These are phyloP conservation scores for Diogma glabrata DNA, from an alignment of 2,888 invertebrate species.

Conservation along the genomic window DNA sequence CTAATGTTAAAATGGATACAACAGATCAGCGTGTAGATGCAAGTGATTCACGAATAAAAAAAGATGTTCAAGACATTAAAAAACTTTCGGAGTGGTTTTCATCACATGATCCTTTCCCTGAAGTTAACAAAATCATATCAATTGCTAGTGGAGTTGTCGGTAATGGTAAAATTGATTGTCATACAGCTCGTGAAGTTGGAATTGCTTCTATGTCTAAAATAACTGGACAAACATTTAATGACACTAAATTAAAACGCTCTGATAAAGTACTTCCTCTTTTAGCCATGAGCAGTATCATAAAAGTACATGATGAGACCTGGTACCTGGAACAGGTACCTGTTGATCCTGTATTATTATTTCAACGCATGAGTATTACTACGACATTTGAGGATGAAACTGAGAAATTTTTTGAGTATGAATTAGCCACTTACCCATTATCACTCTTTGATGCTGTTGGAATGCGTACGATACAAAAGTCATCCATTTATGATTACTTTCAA, in stretches of 20 bases:
- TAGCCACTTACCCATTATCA: too few relatives aligned
- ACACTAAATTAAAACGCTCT: slow-evolving; percentile 27
- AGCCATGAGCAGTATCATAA: slow-evolving; percentile 23
- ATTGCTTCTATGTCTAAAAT: slow-evolving; percentile 24
- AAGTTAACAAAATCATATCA: slow-evolving; percentile 16
- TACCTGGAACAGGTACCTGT: too few relatives aligned
- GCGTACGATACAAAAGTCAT: too few relatives aligned
- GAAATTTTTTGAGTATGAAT: too few relatives aligned
- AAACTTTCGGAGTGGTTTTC: too few relatives aligned
- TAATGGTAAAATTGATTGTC: slow-evolving; percentile 19
- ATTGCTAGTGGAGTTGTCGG: slow-evolving; percentile 19
- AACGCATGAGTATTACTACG: too few relatives aligned
- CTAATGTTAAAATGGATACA: slow-evolving; percentile 25
- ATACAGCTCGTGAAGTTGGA: slow-evolving; percentile 24
- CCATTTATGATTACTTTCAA: too few relatives aligned
- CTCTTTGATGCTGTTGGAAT: too few relatives aligned
- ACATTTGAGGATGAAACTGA: too few relatives aligned
- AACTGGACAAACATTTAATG: slow-evolving; percentile 20
- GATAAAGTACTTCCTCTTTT: slow-evolving; percentile 28
- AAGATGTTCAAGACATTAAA: too few relatives aligned
- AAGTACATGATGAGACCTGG: slow-evolving; percentile 28
- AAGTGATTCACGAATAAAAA: slow-evolving; percentile 27
- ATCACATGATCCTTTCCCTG: slow-evolving; percentile 26
- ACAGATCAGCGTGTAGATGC: slow-evolving; percentile 31
- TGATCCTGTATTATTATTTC: too few relatives aligned